These are phyloP conservation scores for Stenchaetothrips biformis DNA, from an alignment of 2,888 invertebrate species.

Conservation along the genomic window DNA sequence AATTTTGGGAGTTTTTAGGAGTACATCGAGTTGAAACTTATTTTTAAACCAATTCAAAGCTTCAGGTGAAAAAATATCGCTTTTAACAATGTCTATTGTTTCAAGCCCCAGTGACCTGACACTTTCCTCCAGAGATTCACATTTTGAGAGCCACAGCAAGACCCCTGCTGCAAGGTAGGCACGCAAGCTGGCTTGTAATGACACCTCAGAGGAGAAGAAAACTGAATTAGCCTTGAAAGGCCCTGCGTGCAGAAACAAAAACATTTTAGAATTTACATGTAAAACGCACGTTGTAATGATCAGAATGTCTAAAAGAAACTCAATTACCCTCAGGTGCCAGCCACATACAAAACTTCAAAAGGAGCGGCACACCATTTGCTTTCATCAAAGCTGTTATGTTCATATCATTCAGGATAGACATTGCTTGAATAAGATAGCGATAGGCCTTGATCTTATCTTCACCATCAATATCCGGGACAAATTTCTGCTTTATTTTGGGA, in stretches of 20 bases:
- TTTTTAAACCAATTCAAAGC: neutral
- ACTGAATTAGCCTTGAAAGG: neutral
- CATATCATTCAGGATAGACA: neutral
- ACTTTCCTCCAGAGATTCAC: neutral
- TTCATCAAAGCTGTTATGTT: neutral
- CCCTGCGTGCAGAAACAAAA: neutral
- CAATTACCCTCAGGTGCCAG: neutral
- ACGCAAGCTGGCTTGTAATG: neutral
- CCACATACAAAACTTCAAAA: neutral
- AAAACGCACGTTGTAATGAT: neutral
- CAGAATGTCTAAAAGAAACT: neutral
- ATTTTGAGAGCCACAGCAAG: neutral
- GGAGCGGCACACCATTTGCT: neutral
- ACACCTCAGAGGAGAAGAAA: neutral
- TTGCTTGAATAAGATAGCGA: neutral
- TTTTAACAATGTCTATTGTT: neutral
- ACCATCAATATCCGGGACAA: neutral
- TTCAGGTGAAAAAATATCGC: neutral
- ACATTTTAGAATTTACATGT: neutral
- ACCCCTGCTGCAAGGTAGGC: neutral
- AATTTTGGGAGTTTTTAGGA: neutral
- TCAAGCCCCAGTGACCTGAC: neutral
- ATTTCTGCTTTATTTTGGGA: neutral
- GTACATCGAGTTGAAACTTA: neutral
- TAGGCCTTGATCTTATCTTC: neutral